These are phyloP conservation scores for Pagetopsis macropterus DNA, from an alignment of 2,797 vertebrate species.

Conservation along the genomic window DNA sequence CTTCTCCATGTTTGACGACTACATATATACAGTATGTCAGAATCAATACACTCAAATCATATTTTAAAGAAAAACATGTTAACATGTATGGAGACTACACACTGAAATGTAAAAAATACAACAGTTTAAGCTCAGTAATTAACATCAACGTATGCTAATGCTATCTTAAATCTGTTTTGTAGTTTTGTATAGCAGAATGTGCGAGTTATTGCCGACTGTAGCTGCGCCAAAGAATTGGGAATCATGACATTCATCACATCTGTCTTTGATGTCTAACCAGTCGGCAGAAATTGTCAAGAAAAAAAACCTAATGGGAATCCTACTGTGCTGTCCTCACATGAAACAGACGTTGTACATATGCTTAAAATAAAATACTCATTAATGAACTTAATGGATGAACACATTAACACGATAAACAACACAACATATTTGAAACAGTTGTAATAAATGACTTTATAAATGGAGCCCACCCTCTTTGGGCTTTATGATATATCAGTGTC, in stretches of 20 bases:
- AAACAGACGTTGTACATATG: constrained; percentile 50
- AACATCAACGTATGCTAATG: constrained; percentile 6
- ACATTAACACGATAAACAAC: constrained; percentile 60
- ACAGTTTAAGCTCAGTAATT: background rate
- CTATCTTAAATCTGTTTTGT: background rate
- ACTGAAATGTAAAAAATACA: constrained; percentile 2
- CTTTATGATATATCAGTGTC: constrained; percentile 39
- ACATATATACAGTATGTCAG: background rate
- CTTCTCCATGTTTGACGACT: background rate
- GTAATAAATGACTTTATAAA: constrained; percentile 50
- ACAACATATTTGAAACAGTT: constrained; percentile 49
- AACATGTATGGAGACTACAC: background rate
- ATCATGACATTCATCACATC: constrained; percentile 47
- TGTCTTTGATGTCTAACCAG: constrained; percentile 64
- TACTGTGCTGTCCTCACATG: constrained; percentile 58
- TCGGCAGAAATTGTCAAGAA: constrained; percentile 53
- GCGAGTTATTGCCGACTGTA: constrained; percentile 17
- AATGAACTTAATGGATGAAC: constrained; percentile 53
- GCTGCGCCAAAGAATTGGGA: constrained; percentile 45
- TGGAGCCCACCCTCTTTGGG: constrained; percentile 37
- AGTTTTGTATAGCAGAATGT: constrained; percentile 23
- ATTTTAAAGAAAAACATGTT: constrained; percentile 2
- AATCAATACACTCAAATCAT: background rate
- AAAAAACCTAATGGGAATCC: constrained; percentile 58
- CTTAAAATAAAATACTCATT: constrained; percentile 46